phyloP scores from a whole-genome alignment of 2,888 invertebrate species.

The Diachrysia chrysitis region DNA sequence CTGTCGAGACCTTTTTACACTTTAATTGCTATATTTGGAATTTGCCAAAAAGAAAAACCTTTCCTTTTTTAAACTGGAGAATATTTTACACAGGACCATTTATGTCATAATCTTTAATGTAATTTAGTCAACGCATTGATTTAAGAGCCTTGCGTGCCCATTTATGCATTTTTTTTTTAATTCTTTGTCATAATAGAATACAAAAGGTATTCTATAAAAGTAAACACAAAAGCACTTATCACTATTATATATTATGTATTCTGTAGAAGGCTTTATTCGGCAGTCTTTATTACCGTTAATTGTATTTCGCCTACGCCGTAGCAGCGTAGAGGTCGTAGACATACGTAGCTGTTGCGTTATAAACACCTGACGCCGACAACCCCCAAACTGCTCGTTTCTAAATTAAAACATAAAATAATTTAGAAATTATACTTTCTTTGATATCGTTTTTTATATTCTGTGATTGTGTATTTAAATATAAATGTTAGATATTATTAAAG shows the following conservation, averaged over 20 bases:
- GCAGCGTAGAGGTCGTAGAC: constrained; percentile 38
- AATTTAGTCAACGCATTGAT: not conserved
- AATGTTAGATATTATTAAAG: too few relatives aligned
- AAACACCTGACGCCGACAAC: constrained; percentile 5
- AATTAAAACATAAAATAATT: not conserved
- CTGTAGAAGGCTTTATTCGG: not conserved
- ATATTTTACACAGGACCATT: not conserved
- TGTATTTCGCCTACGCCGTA: constrained; percentile 43
- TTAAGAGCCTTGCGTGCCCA: too few relatives aligned
- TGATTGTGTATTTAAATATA: too few relatives aligned
- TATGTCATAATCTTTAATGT: not conserved
- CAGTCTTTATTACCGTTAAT: not conserved
- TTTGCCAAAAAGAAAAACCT: not conserved
- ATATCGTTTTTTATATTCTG: not conserved
- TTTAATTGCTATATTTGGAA: not conserved
- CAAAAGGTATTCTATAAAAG: too few relatives aligned
- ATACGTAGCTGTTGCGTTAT: constrained; percentile 17
- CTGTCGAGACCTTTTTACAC: constrained; percentile 9
- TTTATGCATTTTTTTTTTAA: too few relatives aligned
- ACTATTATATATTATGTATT: too few relatives aligned
- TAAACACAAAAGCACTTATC: too few relatives aligned
- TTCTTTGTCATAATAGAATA: too few relatives aligned
- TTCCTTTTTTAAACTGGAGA: not conserved
- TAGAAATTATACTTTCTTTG: not conserved
- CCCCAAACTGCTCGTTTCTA: not conserved